phyloP scores from a whole-genome alignment of 2,888 invertebrate genomes.

The Apotomis turbidana region DNA sequence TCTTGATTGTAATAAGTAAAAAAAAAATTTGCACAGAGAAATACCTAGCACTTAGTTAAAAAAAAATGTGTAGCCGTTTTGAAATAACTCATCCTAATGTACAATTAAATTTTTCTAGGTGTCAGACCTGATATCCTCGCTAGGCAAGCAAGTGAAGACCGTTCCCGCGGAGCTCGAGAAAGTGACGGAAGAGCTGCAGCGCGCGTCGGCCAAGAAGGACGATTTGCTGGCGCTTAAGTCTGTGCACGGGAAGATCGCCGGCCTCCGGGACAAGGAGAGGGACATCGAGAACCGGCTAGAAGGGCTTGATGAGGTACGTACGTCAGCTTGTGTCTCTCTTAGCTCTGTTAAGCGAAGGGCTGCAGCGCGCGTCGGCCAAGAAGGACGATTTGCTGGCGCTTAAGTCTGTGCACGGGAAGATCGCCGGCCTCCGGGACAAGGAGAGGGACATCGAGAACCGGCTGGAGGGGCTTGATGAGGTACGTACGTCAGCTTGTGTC shows the following conservation, averaged over 20 bases:
- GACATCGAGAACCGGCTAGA: slow-evolving; percentile 80
- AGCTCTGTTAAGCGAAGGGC: slow-evolving; percentile 59
- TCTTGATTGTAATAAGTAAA: too few species aligned
- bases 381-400: slow-evolving; percentile 86
- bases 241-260: slow-evolving; percentile 85
- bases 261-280: slow-evolving; percentile 85
- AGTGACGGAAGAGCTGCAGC: slow-evolving; percentile 85
- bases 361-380: slow-evolving; percentile 85
- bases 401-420: slow-evolving; percentile 87
- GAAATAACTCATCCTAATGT: too few species aligned
- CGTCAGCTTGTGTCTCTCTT: not conserved
- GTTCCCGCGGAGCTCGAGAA: slow-evolving; percentile 86
- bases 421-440: slow-evolving; percentile 83
- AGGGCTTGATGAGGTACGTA: slow-evolving; percentile 71
- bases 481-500: slow-evolving; percentile 42
- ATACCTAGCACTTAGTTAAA: too few species aligned
- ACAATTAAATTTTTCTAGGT: slow-evolving; percentile 60
- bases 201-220: slow-evolving; percentile 86
- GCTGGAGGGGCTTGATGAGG: slow-evolving; percentile 75
- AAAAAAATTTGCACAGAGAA: too few species aligned
- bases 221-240: slow-evolving; percentile 88
- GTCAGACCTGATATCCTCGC: slow-evolving; percentile 83
- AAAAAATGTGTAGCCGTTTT: too few species aligned
- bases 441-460: slow-evolving; percentile 85
- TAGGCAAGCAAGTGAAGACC: slow-evolving; percentile 86